Conservation (phyloP, 2,797 vertebrate species). For the Manis crassicaudata region DNA sequence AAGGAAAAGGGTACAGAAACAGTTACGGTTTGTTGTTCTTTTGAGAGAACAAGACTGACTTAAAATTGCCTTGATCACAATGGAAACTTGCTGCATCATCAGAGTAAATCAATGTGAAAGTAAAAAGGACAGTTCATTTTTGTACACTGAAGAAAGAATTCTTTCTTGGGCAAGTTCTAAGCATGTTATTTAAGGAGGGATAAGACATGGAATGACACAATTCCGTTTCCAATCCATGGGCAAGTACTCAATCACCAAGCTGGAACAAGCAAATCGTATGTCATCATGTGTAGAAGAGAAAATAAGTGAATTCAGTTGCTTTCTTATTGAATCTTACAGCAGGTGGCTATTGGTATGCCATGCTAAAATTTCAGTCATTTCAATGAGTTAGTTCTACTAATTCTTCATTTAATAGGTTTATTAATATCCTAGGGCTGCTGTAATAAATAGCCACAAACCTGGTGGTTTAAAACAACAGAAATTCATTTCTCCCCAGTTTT, state of each 20-base stretch:
- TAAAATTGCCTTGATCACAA: not conserved
- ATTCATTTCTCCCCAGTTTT: not conserved
- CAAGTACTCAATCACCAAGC: not conserved
- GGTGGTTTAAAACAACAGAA: not conserved
- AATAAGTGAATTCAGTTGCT: not conserved
- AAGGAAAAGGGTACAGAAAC: not conserved
- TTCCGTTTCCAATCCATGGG: not conserved
- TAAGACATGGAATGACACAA: not conserved
- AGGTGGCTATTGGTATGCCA: not conserved
- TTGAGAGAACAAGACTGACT: not conserved
- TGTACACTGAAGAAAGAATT: not conserved
- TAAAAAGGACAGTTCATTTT: not conserved
- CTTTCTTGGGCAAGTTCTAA: not conserved
- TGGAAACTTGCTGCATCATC: not conserved
- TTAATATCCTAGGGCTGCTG: not conserved
- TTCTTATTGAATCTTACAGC: not conserved
- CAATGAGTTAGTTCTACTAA: not conserved
- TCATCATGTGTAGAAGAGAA: not conserved
- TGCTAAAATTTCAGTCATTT: not conserved
- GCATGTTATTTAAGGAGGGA: not conserved
- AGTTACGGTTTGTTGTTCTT: not conserved
- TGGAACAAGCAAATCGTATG: not conserved
- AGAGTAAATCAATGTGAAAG: not conserved
- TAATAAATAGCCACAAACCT: not conserved
- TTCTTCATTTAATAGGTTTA: not conserved